Evolutionary conservation across 1,140 invertebrate genomes (phyloP).

Genomic region (Drosophila sturtevanti): DNA sequence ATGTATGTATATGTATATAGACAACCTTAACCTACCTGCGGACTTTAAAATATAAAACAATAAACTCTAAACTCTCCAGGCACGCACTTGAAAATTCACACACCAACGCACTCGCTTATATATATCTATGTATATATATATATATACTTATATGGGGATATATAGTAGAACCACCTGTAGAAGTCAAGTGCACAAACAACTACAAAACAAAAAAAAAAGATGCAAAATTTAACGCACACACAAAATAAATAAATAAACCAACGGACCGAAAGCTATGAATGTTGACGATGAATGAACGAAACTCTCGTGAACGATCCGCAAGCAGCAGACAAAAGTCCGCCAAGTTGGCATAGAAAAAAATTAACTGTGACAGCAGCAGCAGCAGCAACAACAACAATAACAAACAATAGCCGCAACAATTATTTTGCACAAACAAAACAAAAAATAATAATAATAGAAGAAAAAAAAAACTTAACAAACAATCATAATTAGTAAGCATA

Average conservation of each 20-base stretch:
- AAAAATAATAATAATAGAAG: slow-evolving; percentile 15
- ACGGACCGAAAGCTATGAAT: slow-evolving; percentile 54
- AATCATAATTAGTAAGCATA: slow-evolving; percentile 47
- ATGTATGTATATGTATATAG: slow-evolving; percentile 5
- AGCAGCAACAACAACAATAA: slow-evolving; percentile 26
- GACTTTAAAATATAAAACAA: slow-evolving; percentile 14
- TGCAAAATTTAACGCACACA: neutral
- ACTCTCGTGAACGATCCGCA: slow-evolving; percentile 40
- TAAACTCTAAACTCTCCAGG: slow-evolving; percentile 10
- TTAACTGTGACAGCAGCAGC: slow-evolving; percentile 43
- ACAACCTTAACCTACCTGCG: slow-evolving; percentile 8
- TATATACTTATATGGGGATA: neutral
- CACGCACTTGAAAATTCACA: slow-evolving; percentile 27
- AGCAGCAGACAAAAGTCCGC: slow-evolving; percentile 32
- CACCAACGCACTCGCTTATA: slow-evolving; percentile 14
- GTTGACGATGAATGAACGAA: slow-evolving; percentile 41
- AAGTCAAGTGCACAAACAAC: neutral
- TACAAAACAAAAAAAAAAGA: slow-evolving; percentile 10
- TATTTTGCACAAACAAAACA: slow-evolving; percentile 22
- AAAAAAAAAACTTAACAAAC: slow-evolving; percentile 13
- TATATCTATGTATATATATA: neutral
- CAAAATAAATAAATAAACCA: slow-evolving; percentile 25
- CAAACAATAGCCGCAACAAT: slow-evolving; percentile 30
- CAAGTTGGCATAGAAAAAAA: slow-evolving; percentile 46
- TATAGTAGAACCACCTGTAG: slow-evolving; percentile 17